phyloP scores from a whole-genome alignment of 2,888 invertebrate species.

The Leucophenga maculata region DNA sequence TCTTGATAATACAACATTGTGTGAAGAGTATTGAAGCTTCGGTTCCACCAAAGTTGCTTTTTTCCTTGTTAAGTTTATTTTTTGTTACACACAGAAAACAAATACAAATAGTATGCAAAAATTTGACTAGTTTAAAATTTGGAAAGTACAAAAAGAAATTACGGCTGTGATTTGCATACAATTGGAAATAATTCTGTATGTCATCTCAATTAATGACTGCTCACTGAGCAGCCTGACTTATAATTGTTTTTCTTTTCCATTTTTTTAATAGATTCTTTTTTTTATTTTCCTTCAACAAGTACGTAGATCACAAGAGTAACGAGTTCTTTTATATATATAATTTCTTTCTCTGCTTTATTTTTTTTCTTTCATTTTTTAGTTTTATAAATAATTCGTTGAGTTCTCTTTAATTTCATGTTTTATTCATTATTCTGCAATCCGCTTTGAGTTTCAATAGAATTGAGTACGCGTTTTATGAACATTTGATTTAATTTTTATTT shows the following conservation, averaged over 20 bases:
- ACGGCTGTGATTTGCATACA: constrained; percentile 1
- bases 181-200: too few species aligned
- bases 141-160: constrained; percentile 49
- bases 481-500: constrained; percentile 17
- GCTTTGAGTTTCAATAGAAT: not conserved
- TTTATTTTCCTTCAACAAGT: constrained; percentile 46
- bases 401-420: constrained; percentile 18
- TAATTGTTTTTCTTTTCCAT: constrained; percentile 28
- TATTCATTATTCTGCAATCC: not conserved
- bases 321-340: constrained; percentile 38
- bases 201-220: not conserved
- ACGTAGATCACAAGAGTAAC: constrained; percentile 64
- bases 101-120: constrained; percentile 15
- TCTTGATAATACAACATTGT: too few species aligned
- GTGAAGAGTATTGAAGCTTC: constrained; percentile 18
- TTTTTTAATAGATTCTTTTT: constrained; percentile 17
- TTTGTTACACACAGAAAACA: constrained; percentile 7
- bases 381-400: constrained; percentile 49
- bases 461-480: not conserved
- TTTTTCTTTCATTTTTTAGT: constrained; percentile 32
- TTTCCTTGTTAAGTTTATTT: constrained; percentile 36
- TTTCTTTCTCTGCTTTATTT: constrained; percentile 2
- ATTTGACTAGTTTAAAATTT: constrained; percentile 22
- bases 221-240: not conserved
- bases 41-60: constrained; percentile 21